Base-by-base conservation (phyloP, 2,113 vertebrate species). In the Arothron firmamentum region DNA sequence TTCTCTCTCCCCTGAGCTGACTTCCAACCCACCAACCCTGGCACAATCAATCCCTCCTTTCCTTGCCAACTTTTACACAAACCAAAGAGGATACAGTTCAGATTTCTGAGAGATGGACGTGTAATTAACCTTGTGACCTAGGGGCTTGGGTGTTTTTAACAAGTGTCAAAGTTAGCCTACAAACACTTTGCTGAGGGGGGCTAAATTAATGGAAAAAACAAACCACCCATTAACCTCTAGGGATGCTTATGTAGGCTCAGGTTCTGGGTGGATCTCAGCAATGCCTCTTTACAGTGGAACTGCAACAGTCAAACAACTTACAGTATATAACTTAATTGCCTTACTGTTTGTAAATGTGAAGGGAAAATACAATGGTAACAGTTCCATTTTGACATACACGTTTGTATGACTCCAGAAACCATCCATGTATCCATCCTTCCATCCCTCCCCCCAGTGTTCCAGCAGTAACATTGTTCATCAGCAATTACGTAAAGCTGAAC, bases 401-500 rank as follows among this genome's bases (percentile, higher is more conserved):
- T 6, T 75, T 67, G 72, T 21, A 19, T 70, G 50, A 58, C 34
- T 67, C 63, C 64, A 49, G 56, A 48, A 71, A 19, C 65, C 23
- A 9, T 57, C 59, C 75, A 14, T 23, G 7, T n/a, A 67, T 78
- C 65, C 70, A 61, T 45, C 43, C 25, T 28, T 28, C 25, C 6
- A n/a, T 47, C 46, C 31, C 72, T 78, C 62, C 72, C 72, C 69
- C 72, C 50, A 65, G 11, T 58, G 16, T 63, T 31, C 67, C 20
- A 28, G 14, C 63, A 54, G 38, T 70, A 61, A 82, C 74, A 81
- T 66, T 79, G 71, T 84, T 89, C 84, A 83, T 87, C 85, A 80
- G 77, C 72, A 91, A 88, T 90, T 90, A 87, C 83, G 72, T 77
- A 72, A 86, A 90, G 79, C 89, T 87, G 80, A 90, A 77, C 90